Evolutionary conservation across 2,888 invertebrate genomes (phyloP), one percentile per base, ranked within the genome.

Genomic region (Lithosia quadra): DNA sequence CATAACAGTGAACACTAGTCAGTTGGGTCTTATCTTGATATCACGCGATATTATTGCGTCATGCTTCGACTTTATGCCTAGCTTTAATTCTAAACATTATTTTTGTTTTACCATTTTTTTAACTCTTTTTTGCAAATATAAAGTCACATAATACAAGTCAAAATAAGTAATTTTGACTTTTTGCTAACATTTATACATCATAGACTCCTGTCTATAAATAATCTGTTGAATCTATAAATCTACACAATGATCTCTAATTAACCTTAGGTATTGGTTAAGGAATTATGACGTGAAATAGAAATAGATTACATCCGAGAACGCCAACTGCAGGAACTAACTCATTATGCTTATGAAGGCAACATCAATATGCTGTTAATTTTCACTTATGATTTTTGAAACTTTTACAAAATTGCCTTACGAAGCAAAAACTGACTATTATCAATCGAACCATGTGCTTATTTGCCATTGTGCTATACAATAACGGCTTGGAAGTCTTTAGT

Each of bases 1-100:
- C 84, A 80, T 83, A 73, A 79, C 75, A 79, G 72, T 77, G 82
- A 83, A 81, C 84, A 79, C 78, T 79, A 78, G 75, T 76, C 75
- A 66, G 65, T 66, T 67, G 58, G 56, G 66, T 68, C 74, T 67
- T 76, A 80, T 80, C 75, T 72, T 73, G 73, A 77, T 67, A 81
- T 71, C 78, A 68, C 63, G 79, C 83, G 82, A 86, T 72, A 83
- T 85, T 72, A 83, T 72, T 70, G 64, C 65, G 67, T 72, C 74
- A 72, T 68, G 69, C 62, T 68, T 58, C 60, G 61, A 69, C 33
- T 22, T n/a, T 39, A n/a, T 22, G 58, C 13, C n/a, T 59, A 58
- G 39, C n/a, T 49, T 67, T 57, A 59, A 15, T 61, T 61, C 10
- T 11, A 13, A 3, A 36, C 18, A 39, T 22, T 36, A 21, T 43